Base-by-base conservation (phyloP, 2,888 invertebrate genomes). In the Conchocele bisecta region DNA sequence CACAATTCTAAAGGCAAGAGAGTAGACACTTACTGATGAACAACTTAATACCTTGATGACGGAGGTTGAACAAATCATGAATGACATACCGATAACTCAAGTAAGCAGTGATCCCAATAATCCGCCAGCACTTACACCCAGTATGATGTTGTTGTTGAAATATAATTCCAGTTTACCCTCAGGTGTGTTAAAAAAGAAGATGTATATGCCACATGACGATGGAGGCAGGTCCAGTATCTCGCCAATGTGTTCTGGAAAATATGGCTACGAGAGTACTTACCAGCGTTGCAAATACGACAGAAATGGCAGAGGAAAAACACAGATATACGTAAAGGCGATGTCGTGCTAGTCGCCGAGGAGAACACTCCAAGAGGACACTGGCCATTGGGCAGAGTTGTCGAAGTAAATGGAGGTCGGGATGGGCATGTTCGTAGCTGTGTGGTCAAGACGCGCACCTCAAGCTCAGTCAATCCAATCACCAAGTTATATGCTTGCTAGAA, bases 241-340 rank as follows among this genome's bases (percentile, higher is more conserved):
- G 70, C 65, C 5, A 42, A 65, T 46, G 48, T 68, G 20, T 69
- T 74, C 39, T 74, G 74, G 74, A 44, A 17, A 22, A 28, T 61
- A 24, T 66, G 75, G 70, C 11, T 65, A 29, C 24, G 29, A 15
- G 70, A 66, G 33, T 63, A 70, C 48, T 29, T 75, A 6, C 65
- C 57, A 13, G 35, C 39, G 13, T 24, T 63, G 7, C 68, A 73
- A 41, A 29, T 37, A 20, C 33, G 64, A 41, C 59, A 59, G n/a
- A 73, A 68, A 48, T 73, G 68, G 64, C 35, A 33, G 26, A 35
- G 42, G n/a, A n/a, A 15, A 15, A 48, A 11, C 7, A 15, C 24
- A 17, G 42, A 58, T 28, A 9, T 44, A 2, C 15, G 20, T 6
- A 44, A 9, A 44, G 46, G 33, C 3, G 28, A 58, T 26, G 15